A percentile compares a stretch with the other conserved stretches of the same genome.
phyloP scores from a whole-genome alignment of 2,888 invertebrate genomes.

The Rugalucina vietnamica region DNA sequence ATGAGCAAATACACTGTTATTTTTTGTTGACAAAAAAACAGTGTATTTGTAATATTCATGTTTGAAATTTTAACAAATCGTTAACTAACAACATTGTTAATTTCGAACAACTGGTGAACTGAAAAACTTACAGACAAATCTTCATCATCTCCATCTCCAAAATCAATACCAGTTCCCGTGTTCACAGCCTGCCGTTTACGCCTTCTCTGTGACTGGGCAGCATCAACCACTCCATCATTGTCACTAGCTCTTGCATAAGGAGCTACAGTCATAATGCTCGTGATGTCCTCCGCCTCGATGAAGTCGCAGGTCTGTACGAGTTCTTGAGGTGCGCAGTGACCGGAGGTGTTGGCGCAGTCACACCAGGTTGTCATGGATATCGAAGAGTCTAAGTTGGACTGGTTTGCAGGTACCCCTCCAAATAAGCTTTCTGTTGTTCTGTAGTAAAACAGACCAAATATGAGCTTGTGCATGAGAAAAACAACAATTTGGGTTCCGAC shows the following conservation, averaged over 20 bases:
- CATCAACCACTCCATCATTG: too few species aligned
- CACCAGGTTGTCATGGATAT: not conserved
- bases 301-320: slow-evolving; percentile 42
- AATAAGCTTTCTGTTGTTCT: slow-evolving; percentile 31
- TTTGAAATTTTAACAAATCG: too few species aligned
- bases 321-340: slow-evolving; percentile 20
- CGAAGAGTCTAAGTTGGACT: not conserved
- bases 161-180: not conserved
- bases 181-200: not conserved
- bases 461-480: not conserved
- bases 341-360: slow-evolving; percentile 11
- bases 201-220: not conserved
- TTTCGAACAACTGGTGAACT: too few species aligned
- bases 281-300: slow-evolving; percentile 12
- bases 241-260: too few species aligned
- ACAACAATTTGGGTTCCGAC: not conserved
- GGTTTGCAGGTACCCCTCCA: slow-evolving; percentile 15
- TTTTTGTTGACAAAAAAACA: too few species aligned
- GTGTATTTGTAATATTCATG: too few species aligned
- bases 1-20: too few species aligned
- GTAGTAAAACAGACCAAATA: not conserved
- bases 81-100: too few species aligned
- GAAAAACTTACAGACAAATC: not conserved
- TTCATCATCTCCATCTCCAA: slow-evolving; percentile 2
- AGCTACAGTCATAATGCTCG: not conserved